Conservation (phyloP, 1,140 invertebrate species). For the Chironomus striatipennis region DNA sequence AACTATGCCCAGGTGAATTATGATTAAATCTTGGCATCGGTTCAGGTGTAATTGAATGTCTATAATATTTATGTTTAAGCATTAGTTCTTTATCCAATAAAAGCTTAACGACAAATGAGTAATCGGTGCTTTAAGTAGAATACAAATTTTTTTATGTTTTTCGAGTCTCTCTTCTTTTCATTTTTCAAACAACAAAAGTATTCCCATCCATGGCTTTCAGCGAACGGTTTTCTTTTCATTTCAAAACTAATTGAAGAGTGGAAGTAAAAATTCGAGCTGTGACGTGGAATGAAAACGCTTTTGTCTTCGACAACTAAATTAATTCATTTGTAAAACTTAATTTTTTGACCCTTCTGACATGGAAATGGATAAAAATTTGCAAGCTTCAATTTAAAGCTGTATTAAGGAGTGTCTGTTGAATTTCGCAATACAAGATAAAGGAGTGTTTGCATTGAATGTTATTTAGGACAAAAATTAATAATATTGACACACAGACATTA, state of each 20-base stretch:
- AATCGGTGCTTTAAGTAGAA: neutral
- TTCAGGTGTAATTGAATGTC: constrained; percentile 39
- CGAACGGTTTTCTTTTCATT: neutral
- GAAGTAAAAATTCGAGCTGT: too few species aligned
- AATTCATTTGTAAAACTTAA: too few species aligned
- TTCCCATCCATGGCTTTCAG: neutral
- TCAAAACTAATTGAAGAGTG: too few species aligned
- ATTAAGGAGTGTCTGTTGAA: too few species aligned
- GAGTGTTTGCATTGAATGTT: too few species aligned
- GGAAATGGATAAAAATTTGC: too few species aligned
- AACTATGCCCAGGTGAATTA: constrained; percentile 16
- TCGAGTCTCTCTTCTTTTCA: too few species aligned
- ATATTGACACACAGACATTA: too few species aligned
- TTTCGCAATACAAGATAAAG: too few species aligned
- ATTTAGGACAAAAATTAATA: too few species aligned
- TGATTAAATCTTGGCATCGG: constrained; percentile 32
- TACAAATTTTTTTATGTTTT: neutral
- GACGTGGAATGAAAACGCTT: neutral
- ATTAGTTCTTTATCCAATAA: constrained; percentile 25
- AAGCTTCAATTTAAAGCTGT: too few species aligned
- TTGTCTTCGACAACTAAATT: constrained; percentile 21
- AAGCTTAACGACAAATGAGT: neutral
- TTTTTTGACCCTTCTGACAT: too few species aligned
- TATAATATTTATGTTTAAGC: constrained; percentile 32
- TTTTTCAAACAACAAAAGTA: neutral